These are phyloP conservation scores for Parascotia fuliginaria DNA, from an alignment of 2,888 invertebrate genomes.

Conservation along the genomic window DNA sequence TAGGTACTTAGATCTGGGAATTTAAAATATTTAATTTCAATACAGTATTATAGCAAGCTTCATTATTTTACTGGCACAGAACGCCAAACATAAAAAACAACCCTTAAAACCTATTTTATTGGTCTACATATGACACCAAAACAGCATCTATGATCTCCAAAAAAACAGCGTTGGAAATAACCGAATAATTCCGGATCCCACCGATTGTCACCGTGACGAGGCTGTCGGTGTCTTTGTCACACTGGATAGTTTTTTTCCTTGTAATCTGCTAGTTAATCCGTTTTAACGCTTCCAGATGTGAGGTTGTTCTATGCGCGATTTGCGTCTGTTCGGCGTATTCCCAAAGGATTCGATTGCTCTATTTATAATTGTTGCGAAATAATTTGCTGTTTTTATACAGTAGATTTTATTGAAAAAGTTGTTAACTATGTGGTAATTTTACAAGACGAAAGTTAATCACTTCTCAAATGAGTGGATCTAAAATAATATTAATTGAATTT, in stretches of 20 bases:
- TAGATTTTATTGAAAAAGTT: too few relatives aligned
- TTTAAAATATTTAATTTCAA: too few relatives aligned
- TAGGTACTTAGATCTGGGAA: too few relatives aligned
- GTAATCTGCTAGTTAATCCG: slow-evolving; percentile 83
- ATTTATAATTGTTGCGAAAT: slow-evolving; percentile 20
- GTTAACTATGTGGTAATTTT: too few relatives aligned
- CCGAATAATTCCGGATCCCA: slow-evolving; percentile 75
- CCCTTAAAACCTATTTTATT: slow-evolving; percentile 42
- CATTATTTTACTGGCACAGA: too few relatives aligned
- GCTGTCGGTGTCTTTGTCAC: slow-evolving; percentile 79
- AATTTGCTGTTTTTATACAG: slow-evolving; percentile 5
- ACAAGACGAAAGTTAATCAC: too few relatives aligned
- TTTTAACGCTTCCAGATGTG: slow-evolving; percentile 84
- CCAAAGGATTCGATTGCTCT: slow-evolving; percentile 52
- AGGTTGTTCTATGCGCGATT: slow-evolving; percentile 54
- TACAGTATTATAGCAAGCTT: too few relatives aligned
- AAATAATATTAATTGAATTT: too few relatives aligned
- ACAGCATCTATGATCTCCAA: slow-evolving; percentile 56
- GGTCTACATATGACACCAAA: slow-evolving; percentile 56
- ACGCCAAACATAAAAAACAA: slow-evolving; percentile 21
- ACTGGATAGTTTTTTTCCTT: slow-evolving; percentile 64
- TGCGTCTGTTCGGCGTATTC: slow-evolving; percentile 50
- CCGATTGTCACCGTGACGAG: slow-evolving; percentile 80
- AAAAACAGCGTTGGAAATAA: slow-evolving; percentile 62
- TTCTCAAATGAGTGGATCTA: too few relatives aligned